Percentiles rank a stretch among this genome's conserved stretches.
Evolutionary conservation across 35 echinoderm and acorn worm species (phyloP).

Genomic region (Ophioderma brevispina): DNA sequence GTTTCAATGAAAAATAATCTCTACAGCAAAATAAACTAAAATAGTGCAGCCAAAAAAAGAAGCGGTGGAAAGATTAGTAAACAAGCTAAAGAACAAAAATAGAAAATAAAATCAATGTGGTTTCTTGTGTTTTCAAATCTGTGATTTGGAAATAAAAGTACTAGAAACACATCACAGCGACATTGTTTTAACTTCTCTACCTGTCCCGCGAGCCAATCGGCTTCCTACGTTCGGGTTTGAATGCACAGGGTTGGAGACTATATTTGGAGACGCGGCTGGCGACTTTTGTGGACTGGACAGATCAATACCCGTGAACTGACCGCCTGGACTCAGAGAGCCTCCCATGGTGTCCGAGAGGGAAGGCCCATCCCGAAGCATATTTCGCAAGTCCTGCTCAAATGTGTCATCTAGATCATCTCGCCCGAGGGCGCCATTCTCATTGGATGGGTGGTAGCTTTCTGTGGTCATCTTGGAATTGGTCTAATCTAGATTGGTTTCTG

Average conservation of each 20-base stretch:
- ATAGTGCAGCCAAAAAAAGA: not conserved
- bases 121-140: not conserved
- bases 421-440: conserved; percentile 78
- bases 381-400: conserved; percentile 90
- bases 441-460: not conserved
- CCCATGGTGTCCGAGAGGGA: conserved; percentile 35
- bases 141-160: conserved; percentile 3
- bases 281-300: conserved; percentile 89
- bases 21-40: not conserved
- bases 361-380: conserved; percentile 88
- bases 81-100: not conserved
- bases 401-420: conserved; percentile 89
- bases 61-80: not conserved
- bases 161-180: not conserved
- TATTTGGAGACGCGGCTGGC: conserved; percentile 53
- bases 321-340: conserved; percentile 27
- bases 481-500: too few species aligned
- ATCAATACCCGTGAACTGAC: conserved; percentile 89
- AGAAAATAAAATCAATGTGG: not conserved
- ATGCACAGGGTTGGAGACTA: conserved; percentile 49
- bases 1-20: not conserved
- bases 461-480: not conserved
- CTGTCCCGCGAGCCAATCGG: conserved; percentile 61
- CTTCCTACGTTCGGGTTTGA: conserved; percentile 72
- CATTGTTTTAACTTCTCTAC: conserved; percentile 6